A percentile compares a stretch with the other conserved stretches of the same genome.
Evolutionary conservation across 2,888 invertebrate species (phyloP).

Genomic region (Torymus auratus): DNA sequence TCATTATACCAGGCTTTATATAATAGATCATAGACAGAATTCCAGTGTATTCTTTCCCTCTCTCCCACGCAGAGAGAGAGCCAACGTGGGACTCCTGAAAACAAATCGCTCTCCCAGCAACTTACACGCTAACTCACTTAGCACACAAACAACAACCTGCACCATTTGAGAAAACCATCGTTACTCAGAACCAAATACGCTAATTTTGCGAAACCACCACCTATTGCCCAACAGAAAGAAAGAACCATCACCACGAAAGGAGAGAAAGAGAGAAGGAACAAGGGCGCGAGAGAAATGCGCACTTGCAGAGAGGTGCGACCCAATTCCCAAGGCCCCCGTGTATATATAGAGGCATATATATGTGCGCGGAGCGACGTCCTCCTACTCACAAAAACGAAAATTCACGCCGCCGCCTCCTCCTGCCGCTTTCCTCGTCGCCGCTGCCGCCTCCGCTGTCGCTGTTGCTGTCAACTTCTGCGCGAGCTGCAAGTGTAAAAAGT

Average conservation of each 20-base stretch:
- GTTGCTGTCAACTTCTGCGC: conserved; percentile 23
- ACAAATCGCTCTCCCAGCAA: no score
- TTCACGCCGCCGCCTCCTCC: conserved; percentile 59
- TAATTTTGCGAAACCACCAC: no score
- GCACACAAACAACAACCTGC: no score
- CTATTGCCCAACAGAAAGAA: no score
- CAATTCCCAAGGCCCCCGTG: conserved; percentile 45
- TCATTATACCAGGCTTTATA: no score
- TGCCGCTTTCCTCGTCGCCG: conserved; percentile 8
- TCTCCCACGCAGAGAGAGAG: no score
- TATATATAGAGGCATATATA: background rate
- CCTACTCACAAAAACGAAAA: conserved; percentile 74
- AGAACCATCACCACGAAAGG: background rate
- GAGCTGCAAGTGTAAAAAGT: conserved; percentile 41
- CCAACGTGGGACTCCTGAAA: no score
- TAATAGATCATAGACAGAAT: no score
- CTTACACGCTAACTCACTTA: no score
- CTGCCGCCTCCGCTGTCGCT: conserved; percentile 3
- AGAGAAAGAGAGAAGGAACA: background rate
- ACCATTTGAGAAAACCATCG: no score
- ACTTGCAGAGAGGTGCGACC: conserved; percentile 20
- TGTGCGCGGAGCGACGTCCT: background rate
- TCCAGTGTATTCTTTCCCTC: no score
- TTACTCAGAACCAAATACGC: no score
- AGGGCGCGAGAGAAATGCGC: background rate